Evolutionary conservation across 2,113 vertebrate genomes (phyloP).

Genomic region (Empidonax traillii): DNA sequence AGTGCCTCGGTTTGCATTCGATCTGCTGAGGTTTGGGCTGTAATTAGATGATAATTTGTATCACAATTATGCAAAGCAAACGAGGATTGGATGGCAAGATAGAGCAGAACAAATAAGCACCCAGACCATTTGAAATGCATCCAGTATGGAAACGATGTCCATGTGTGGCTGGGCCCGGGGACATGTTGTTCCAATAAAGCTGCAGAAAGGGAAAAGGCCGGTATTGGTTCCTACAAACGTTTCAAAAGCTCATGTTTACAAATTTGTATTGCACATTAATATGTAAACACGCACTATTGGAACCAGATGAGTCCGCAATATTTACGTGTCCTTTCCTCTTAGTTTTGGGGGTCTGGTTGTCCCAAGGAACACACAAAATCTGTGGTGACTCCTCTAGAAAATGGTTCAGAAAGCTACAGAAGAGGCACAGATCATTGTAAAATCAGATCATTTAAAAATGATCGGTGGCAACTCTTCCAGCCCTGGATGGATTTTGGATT

Average conservation of each 20-base stretch:
- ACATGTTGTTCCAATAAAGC: conserved; percentile 78
- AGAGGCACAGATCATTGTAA: neutral
- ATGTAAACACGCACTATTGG: conserved; percentile 69
- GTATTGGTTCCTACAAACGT: conserved; percentile 58
- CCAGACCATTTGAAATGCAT: conserved; percentile 62
- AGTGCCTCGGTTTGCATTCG: conserved; percentile 39
- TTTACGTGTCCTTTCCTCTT: neutral
- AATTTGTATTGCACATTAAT: conserved; percentile 79
- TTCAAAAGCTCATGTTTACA: conserved; percentile 77
- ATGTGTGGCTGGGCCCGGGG: conserved; percentile 21
- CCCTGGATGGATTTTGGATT: neutral
- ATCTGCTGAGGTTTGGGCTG: conserved; percentile 54
- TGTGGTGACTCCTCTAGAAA: neutral
- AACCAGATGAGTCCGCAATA: conserved; percentile 56
- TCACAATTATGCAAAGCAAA: conserved; percentile 72
- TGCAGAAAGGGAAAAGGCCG: conserved; percentile 48
- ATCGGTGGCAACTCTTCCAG: rapidly evolving
- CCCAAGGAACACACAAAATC: neutral
- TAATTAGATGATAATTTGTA: conserved; percentile 78
- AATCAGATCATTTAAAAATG: neutral
- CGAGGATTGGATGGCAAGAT: conserved; percentile 49
- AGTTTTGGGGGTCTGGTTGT: neutral
- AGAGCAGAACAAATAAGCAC: conserved; percentile 68
- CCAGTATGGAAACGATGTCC: conserved; percentile 50
- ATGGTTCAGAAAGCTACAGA: neutral